A percentile compares a stretch with the other conserved stretches of the same genome.
These are phyloP conservation scores for Lagopus leucura DNA, from an alignment of 2,113 vertebrate genomes.

Conservation along the genomic window DNA sequence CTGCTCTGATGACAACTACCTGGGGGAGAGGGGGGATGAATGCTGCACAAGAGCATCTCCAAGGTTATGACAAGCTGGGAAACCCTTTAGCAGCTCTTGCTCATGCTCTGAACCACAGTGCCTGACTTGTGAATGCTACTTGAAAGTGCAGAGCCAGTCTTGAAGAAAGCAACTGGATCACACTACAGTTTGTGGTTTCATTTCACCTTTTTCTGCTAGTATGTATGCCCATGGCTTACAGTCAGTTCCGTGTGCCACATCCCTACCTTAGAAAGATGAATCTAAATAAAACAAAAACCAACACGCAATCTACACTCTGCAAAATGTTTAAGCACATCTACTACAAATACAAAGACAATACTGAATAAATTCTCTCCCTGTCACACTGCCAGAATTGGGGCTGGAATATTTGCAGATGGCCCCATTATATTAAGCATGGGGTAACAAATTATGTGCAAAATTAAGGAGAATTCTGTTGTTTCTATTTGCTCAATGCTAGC, in stretches of 20 bases:
- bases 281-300: background rate
- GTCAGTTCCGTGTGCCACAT: background rate
- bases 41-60: background rate
- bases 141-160: background rate
- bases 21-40: background rate
- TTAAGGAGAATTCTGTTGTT: background rate
- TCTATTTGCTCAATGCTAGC: background rate
- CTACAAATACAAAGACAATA: background rate
- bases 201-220: background rate
- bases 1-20: background rate
- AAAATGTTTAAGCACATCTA: background rate
- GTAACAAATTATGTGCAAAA: background rate
- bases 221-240: accelerated
- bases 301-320: background rate
- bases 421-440: background rate
- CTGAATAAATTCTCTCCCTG: background rate
- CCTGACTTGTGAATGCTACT: accelerated
- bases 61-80: background rate
- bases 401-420: background rate
- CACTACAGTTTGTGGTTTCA: background rate
- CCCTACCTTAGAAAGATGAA: background rate
- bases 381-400: background rate
- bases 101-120: accelerated
- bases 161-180: background rate
- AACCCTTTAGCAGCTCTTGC: background rate